Base-by-base conservation (phyloP, 2,888 invertebrate species). In the Elegia similella region DNA sequence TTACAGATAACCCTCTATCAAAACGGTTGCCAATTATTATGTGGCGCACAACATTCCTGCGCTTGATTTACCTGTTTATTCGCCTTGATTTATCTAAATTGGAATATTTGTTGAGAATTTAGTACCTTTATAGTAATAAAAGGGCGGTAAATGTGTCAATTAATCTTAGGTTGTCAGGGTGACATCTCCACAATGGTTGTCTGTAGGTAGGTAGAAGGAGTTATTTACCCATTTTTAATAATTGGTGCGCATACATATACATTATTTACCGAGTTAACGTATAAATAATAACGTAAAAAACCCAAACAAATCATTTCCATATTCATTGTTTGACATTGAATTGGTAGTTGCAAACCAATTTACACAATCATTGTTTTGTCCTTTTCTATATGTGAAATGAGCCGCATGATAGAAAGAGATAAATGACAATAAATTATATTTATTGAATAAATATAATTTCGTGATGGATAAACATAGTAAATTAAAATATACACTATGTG, bases 11-110 rank as follows among this genome's bases (percentile, higher is more conserved):
- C 38, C 38, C 38, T 38, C 38, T 12, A 12, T 38, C 38, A 12
- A 38, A 38, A 62, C 68, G 65, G 66, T 66, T 69, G 66, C 16
- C 15, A 23, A 5, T 7, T 23, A 70, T 69, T 68, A 62, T 72
- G 75, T 73, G 79, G 80, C 83, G 82, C 78, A 81, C 77, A 81
- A 76, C 78, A 73, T 78, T 6, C 29, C n/a, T 30, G 2, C 30
- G 29, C 6, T 13, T 29, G 47, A 29, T 47, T 47, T 29, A 30
- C n/a, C 8, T 38, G 38, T n/a, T 38, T 29, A 43, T 47, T 29
- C 13, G n/a, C 29, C 46, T 7, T 16, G 38, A 5, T 38, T 38
- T 23, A 23, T 23, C 5, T 3, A 3, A 23, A 23, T 23, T 23
- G 23, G 23, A 23, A 23, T 23, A 23, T 23, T 23, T 23, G 23